Conservation (phyloP, 2,113 vertebrate genomes). For the Scytalopus superciliaris region DNA sequence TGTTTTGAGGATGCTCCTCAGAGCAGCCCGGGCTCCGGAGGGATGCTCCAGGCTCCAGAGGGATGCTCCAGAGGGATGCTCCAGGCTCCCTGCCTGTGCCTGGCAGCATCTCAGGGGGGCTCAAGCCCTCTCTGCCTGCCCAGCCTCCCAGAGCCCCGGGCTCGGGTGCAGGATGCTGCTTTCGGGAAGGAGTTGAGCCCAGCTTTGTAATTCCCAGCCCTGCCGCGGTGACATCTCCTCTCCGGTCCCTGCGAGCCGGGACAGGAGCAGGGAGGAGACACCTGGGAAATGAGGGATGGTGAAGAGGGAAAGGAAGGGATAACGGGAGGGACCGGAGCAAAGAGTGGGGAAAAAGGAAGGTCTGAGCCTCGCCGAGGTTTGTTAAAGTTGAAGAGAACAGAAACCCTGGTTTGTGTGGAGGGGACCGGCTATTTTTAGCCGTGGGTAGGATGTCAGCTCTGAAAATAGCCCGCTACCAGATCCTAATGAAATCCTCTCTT, state of each 20-base stretch:
- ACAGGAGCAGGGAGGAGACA: neutral
- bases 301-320: neutral
- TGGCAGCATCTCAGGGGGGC: fast-evolving
- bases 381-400: constrained; percentile 67
- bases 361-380: constrained; percentile 38
- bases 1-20: fast-evolving
- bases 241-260: neutral
- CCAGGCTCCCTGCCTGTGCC: neutral
- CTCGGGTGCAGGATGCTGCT: neutral
- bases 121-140: neutral
- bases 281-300: neutral
- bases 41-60: fast-evolving
- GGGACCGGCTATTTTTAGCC: constrained; percentile 72
- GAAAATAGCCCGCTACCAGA: constrained; percentile 76
- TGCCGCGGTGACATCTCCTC: fast-evolving
- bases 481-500: constrained; percentile 68
- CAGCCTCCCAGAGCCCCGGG: neutral
- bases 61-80: fast-evolving
- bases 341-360: neutral
- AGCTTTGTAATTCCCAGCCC: neutral
- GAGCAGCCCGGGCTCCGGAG: neutral
- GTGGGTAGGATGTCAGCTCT: constrained; percentile 76
- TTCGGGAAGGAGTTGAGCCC: neutral
- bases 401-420: constrained; percentile 66
- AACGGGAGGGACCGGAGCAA: neutral